Base-by-base conservation (phyloP, 2,888 invertebrate species). In the Limnephilus marmoratus region DNA sequence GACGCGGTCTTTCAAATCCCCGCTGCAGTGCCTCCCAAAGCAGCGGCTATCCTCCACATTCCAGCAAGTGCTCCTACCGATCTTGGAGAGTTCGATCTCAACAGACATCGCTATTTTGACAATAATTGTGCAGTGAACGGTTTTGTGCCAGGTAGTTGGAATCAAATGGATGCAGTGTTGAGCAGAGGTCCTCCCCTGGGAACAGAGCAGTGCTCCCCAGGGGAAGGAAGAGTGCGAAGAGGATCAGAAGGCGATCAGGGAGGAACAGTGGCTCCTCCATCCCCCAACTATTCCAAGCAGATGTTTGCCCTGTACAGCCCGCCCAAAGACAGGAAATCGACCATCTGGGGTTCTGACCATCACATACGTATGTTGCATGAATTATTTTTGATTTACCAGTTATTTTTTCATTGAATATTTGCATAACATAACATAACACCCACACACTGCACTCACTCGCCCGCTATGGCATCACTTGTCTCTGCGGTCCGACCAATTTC, bases 31-130 rank as follows among this genome's bases (percentile, higher is more conserved):
- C 97, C 97, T 12, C 97, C 97, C 0, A 97, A 97, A 94, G 97
- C 97, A 1, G 97, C 97, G 0, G 97, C 97, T 4, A 94, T 97
- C 53, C 94, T 97, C 86, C 97, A 97, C 93, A 97, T 97, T 93
- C 96, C 97, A 92, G 94, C 92, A 9, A 68, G 89, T n/a, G 92
- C 83, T 45, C 91, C 86, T 0, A 41, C 83, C 13, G 93, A 92
- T 31, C 85, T 90, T 5, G 81, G 37, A 13, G 89, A 87, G 15
- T 85, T 49, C 34, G 90, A 90, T 81, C 81, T 88, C 7, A 92
- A 92, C 41, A 90, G 92, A 45, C 91, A 93, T 24, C 90, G 91
- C 24, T 89, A 88, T 45, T 90, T 90, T 49, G 87, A 92, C 85
- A 87, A 31, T 31, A 87, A 31, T 31, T 49, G 81, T 31, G 45